Evolutionary conservation across 1,140 invertebrate species (phyloP).

Genomic region (Papilio dardanus): DNA sequence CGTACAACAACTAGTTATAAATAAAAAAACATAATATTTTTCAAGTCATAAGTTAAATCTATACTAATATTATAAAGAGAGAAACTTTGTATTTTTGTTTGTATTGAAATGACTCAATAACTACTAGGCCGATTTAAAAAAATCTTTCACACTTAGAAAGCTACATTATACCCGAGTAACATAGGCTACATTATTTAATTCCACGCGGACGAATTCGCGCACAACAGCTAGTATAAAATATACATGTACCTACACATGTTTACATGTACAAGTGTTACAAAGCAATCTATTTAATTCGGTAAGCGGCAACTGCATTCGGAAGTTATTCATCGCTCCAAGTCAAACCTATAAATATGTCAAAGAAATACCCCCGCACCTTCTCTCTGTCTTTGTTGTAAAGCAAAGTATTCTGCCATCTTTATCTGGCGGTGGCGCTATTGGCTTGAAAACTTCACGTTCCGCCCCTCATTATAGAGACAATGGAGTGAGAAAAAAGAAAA

Average conservation of each 20-base stretch:
- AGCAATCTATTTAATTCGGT: slow-evolving; percentile 55
- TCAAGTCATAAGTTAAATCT: too few relatives aligned
- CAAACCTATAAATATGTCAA: slow-evolving; percentile 60
- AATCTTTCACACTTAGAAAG: too few relatives aligned
- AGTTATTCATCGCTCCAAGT: slow-evolving; percentile 35
- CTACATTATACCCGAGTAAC: too few relatives aligned
- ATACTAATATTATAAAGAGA: too few relatives aligned
- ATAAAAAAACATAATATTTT: too few relatives aligned
- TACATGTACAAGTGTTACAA: slow-evolving; percentile 40
- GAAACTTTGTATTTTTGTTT: too few relatives aligned
- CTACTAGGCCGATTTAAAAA: too few relatives aligned
- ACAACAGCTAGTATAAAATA: too few relatives aligned
- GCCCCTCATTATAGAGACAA: slow-evolving; percentile 62
- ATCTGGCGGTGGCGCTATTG: slow-evolving; percentile 53
- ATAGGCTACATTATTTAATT: too few relatives aligned
- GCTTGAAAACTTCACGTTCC: slow-evolving; percentile 57
- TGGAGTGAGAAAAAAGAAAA: slow-evolving; percentile 60
- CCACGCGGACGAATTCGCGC: too few relatives aligned
- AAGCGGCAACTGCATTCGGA: slow-evolving; percentile 46
- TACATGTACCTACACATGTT: slow-evolving; percentile 29
- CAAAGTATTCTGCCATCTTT: slow-evolving; percentile 44
- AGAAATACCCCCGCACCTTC: slow-evolving; percentile 42
- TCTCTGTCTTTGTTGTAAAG: slow-evolving; percentile 42
- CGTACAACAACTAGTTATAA: too few relatives aligned
- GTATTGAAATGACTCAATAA: too few relatives aligned